Conservation (phyloP, 2,888 invertebrate genomes). For the Drosophila dives region DNA sequence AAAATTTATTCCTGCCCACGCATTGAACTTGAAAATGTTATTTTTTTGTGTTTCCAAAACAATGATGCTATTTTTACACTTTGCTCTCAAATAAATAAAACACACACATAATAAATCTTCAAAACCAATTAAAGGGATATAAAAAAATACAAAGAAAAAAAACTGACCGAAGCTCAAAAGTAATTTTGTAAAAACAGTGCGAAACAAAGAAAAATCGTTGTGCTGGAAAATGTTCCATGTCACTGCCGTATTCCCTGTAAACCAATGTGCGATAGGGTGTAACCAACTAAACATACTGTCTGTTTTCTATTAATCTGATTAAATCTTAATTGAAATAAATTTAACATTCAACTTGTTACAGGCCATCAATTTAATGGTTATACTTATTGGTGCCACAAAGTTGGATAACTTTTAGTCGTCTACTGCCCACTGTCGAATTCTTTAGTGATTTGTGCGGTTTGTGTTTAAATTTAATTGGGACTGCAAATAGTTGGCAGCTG, state of each 20-base stretch:
- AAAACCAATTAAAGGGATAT: slow-evolving; percentile 59
- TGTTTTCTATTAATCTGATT: background rate
- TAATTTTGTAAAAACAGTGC: slow-evolving; percentile 40
- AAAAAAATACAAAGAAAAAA: slow-evolving; percentile 22
- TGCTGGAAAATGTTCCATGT: slow-evolving; percentile 60
- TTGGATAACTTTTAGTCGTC: slow-evolving; percentile 7
- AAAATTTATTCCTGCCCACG: slow-evolving; percentile 60
- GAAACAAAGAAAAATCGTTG: slow-evolving; percentile 62
- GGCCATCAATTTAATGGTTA: no score
- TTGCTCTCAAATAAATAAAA: slow-evolving; percentile 42
- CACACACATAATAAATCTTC: slow-evolving; percentile 32
- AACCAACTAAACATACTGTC: background rate
- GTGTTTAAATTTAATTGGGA: slow-evolving; percentile 55
- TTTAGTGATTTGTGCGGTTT: slow-evolving; percentile 40
- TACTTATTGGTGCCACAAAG: background rate
- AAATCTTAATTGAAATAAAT: background rate
- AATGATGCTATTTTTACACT: slow-evolving; percentile 57
- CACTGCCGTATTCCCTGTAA: slow-evolving; percentile 34
- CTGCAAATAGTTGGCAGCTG: slow-evolving; percentile 62
- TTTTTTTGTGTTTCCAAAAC: slow-evolving; percentile 33
- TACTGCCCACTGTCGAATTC: background rate
- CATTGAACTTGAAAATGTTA: slow-evolving; percentile 74
- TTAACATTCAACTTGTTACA: background rate
- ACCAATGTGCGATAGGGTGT: background rate
- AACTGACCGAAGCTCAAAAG: slow-evolving; percentile 40